Evolutionary conservation across 2,888 invertebrate species (phyloP).

Genomic region (Megastigmus dorsalis): DNA sequence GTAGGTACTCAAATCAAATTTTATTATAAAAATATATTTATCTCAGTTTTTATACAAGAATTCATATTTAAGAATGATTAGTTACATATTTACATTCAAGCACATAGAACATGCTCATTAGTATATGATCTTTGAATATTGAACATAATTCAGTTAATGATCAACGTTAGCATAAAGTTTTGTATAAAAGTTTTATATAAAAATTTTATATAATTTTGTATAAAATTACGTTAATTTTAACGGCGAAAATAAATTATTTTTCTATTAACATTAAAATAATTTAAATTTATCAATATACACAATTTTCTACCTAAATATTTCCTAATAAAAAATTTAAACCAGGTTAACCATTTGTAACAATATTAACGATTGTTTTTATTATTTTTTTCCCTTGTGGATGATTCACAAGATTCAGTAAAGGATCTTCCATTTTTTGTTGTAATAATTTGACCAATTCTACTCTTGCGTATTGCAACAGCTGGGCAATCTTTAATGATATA

Average conservation of each 20-base stretch:
- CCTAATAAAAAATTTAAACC: background rate
- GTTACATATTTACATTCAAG: slow-evolving; percentile 25
- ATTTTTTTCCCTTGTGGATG: slow-evolving; percentile 85
- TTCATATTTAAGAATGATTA: slow-evolving; percentile 6
- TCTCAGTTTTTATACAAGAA: slow-evolving; percentile 3
- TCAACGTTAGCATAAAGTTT: slow-evolving; percentile 25
- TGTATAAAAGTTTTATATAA: slow-evolving; percentile 22
- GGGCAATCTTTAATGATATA: slow-evolving; percentile 80
- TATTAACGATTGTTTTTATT: slow-evolving; percentile 83
- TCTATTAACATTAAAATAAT: slow-evolving; percentile 23
- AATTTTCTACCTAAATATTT: background rate
- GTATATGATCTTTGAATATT: slow-evolving; percentile 7
- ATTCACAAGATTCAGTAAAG: slow-evolving; percentile 83
- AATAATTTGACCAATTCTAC: slow-evolving; percentile 85
- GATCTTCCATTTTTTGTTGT: slow-evolving; percentile 90
- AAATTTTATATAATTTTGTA: slow-evolving; percentile 4
- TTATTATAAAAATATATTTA: slow-evolving; percentile 29
- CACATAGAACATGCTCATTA: background rate
- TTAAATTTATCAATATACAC: slow-evolving; percentile 7
- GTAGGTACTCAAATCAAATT: background rate
- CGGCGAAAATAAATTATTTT: slow-evolving; percentile 29
- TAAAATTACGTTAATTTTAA: slow-evolving; percentile 17
- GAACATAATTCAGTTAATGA: background rate
- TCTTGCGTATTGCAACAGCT: slow-evolving; percentile 87
- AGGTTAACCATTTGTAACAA: slow-evolving; percentile 41